Conservation (phyloP, 2,113 vertebrate species). For the Falco punctatus region DNA sequence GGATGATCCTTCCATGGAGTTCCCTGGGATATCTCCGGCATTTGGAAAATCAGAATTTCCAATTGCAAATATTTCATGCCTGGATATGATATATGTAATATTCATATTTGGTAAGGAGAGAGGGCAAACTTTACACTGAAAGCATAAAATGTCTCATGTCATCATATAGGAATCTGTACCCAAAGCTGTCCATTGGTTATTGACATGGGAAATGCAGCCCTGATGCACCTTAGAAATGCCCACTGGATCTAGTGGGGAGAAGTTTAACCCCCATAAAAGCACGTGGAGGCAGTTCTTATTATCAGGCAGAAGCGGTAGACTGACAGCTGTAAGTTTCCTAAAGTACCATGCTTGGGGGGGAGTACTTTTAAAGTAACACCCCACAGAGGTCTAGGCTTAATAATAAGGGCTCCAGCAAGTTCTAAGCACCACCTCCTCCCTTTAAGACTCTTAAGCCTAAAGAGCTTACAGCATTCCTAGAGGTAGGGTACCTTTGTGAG, state of each 20-base stretch:
- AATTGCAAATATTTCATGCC: neutral
- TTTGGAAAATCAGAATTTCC: neutral
- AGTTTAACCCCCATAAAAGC: neutral
- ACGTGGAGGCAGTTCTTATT: neutral
- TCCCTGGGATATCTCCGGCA: neutral
- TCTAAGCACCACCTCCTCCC: accelerated
- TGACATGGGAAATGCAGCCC: neutral
- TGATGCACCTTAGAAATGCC: neutral
- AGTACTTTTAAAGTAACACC: neutral
- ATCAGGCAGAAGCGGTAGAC: neutral
- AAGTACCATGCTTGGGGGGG: neutral
- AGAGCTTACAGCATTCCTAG: neutral
- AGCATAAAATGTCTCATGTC: neutral
- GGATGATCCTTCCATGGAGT: neutral
- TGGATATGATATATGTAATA: neutral
- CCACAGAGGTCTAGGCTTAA: neutral
- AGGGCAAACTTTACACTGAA: neutral
- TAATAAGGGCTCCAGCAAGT: neutral
- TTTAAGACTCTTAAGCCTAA: neutral
- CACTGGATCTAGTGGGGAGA: neutral
- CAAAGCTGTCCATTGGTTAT: neutral
- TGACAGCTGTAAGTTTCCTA: neutral
- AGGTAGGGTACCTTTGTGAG: neutral
- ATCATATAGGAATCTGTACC: neutral
- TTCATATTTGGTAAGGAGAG: neutral